Evolutionary conservation across 2,888 invertebrate genomes (phyloP).

Genomic region (Octonoba sinensis): DNA sequence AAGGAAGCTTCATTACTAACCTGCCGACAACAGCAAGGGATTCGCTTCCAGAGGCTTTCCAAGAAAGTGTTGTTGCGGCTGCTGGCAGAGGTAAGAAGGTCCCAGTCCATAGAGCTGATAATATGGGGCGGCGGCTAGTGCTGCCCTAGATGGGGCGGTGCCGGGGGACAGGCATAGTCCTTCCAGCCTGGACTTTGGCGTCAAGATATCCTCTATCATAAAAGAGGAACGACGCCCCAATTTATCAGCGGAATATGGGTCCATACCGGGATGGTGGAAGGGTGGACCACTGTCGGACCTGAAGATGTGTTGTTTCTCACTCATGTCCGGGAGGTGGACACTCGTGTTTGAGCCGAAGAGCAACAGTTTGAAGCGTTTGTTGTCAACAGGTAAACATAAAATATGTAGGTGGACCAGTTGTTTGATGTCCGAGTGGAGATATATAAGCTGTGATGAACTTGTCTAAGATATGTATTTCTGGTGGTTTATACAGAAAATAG

Average conservation of each 20-base stretch:
- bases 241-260: conserved; percentile 52
- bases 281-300: conserved; percentile 38
- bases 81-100: conserved; percentile 59
- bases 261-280: conserved; percentile 38
- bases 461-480: no score
- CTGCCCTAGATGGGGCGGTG: conserved; percentile 30
- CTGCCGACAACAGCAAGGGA: conserved; percentile 62
- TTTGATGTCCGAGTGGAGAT: no score
- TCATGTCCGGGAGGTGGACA: conserved; percentile 4
- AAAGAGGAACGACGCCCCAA: conserved; percentile 57
- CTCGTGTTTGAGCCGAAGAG: no score
- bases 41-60: conserved; percentile 54
- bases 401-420: no score
- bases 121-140: conserved; percentile 41
- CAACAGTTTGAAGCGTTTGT: no score
- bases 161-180: conserved; percentile 42
- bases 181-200: conserved; percentile 51
- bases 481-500: no score
- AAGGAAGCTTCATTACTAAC: conserved; percentile 15
- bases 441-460: no score
- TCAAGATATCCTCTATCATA: conserved; percentile 64
- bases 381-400: no score
- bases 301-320: conserved; percentile 37
- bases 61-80: conserved; percentile 59
- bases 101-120: conserved; percentile 62